phyloP scores from a whole-genome alignment of 2,113 vertebrate genomes.

The Cygnus atratus region DNA sequence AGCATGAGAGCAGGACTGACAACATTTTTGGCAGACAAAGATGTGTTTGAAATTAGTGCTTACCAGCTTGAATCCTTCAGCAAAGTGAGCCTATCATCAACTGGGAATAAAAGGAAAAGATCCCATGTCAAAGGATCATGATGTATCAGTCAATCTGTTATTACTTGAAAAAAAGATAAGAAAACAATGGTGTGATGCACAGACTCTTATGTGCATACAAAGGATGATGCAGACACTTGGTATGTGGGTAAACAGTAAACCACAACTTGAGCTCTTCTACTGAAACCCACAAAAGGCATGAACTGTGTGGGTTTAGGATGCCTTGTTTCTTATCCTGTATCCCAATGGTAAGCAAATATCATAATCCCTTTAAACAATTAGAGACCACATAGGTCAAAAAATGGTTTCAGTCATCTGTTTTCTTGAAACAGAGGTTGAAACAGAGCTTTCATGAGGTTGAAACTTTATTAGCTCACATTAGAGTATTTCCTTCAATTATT shows the following conservation, averaged over 20 bases:
- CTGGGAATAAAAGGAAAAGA: neutral
- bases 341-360: neutral
- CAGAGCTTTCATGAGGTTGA: neutral
- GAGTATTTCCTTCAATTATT: neutral
- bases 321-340: neutral
- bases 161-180: neutral
- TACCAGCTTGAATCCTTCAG: neutral
- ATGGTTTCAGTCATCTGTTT: neutral
- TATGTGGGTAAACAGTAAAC: neutral
- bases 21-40: constrained; percentile 2
- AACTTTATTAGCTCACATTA: neutral
- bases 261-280: neutral
- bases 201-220: neutral
- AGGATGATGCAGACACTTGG: neutral
- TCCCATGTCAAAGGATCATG: neutral
- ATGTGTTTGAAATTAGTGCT: neutral
- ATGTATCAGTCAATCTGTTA: neutral
- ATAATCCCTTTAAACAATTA: neutral
- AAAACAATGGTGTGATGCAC: neutral
- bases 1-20: constrained; percentile 6
- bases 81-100: neutral
- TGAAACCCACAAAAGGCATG: neutral
- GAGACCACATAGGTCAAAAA: neutral
- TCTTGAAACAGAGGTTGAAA: neutral
- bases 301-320: neutral